A percentile compares a stretch with the other conserved stretches of the same genome.
phyloP scores from a whole-genome alignment of 2,113 vertebrate genomes.

The Morone chrysops region DNA sequence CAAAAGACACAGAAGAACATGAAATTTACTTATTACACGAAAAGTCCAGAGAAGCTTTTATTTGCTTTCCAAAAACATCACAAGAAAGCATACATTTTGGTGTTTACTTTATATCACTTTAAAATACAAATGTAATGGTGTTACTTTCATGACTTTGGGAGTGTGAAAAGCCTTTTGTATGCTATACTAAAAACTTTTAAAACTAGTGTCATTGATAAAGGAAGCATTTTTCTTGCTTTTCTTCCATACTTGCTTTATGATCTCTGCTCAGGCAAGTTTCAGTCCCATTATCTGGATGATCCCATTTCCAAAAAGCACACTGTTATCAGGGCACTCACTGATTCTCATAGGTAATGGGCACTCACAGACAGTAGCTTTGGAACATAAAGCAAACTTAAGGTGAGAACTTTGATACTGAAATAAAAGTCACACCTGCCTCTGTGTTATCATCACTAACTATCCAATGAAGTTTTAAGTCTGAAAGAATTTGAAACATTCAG shows the following conservation, averaged over 20 bases:
- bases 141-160: not conserved
- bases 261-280: slow-evolving; percentile 24
- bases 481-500: not conserved
- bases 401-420: slow-evolving; percentile 22
- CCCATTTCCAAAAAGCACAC: slow-evolving; percentile 43
- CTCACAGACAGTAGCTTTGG: not conserved
- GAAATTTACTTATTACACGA: slow-evolving; percentile 21
- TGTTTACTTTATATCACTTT: not conserved
- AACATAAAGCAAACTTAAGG: slow-evolving; percentile 37
- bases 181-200: not conserved
- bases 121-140: not conserved
- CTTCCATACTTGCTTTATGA: slow-evolving; percentile 15
- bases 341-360: slow-evolving; percentile 37
- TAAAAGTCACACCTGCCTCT: not conserved
- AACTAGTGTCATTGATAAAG: slow-evolving; percentile 1
- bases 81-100: slow-evolving; percentile 1
- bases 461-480: not conserved
- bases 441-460: too few relatives aligned
- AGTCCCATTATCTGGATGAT: slow-evolving; percentile 54
- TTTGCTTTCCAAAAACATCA: slow-evolving; percentile 15
- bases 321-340: slow-evolving; percentile 31
- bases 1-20: slow-evolving; percentile 39
- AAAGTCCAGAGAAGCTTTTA: slow-evolving; percentile 8
- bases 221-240: not conserved
- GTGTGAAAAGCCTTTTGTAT: slow-evolving; percentile 10